Percentiles rank a stretch among this genome's conserved stretches.
These are phyloP conservation scores for Burhinus bistriatus DNA, from an alignment of 2,113 vertebrate species.

Conservation along the genomic window DNA sequence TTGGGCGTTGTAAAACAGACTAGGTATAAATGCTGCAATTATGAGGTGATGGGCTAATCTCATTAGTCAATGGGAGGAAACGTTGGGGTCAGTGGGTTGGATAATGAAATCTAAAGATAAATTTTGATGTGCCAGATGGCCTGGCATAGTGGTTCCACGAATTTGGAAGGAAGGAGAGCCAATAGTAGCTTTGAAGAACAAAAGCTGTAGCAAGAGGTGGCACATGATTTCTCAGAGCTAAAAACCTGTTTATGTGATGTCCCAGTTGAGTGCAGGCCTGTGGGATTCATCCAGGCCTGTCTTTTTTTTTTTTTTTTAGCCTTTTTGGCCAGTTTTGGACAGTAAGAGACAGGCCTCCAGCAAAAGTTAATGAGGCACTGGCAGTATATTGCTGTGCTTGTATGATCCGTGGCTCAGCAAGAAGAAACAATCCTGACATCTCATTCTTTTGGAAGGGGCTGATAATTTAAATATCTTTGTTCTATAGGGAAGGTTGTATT, in stretches of 20 bases:
- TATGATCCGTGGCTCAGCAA: neutral
- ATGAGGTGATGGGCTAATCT: constrained; percentile 21
- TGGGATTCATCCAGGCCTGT: neutral
- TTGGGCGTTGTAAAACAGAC: neutral
- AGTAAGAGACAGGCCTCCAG: neutral
- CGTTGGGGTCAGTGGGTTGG: neutral
- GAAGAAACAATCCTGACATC: neutral
- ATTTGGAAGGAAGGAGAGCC: neutral
- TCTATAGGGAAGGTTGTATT: neutral
- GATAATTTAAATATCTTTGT: neutral
- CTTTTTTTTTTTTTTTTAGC: neutral
- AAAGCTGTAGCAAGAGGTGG: neutral
- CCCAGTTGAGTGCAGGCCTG: neutral
- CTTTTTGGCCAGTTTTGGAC: neutral
- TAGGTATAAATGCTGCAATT: constrained; percentile 8
- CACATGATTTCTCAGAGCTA: neutral
- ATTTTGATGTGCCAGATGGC: constrained; percentile 45
- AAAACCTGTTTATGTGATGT: neutral
- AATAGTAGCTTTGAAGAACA: neutral
- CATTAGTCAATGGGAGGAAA: constrained; percentile 6
- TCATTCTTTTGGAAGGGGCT: neutral
- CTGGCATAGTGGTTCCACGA: neutral
- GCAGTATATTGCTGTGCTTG: neutral
- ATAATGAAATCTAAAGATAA: constrained; percentile 6
- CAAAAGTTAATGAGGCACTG: neutral